phyloP scores from a whole-genome alignment of 2,113 vertebrate species.

The Cyanocitta stelleri region DNA sequence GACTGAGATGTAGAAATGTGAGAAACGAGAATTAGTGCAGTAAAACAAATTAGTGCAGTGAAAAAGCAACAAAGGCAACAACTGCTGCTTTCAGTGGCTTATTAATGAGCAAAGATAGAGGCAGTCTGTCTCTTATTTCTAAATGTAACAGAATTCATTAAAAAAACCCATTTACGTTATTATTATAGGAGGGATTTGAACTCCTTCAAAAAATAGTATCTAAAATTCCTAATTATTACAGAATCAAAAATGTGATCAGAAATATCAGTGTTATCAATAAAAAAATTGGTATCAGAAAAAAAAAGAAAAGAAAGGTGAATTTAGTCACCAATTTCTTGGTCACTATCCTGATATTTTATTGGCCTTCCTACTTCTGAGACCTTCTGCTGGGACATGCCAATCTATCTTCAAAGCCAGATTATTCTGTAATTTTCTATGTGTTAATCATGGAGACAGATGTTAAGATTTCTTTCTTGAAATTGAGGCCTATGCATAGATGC shows the following conservation, averaged over 20 bases:
- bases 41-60: not conserved
- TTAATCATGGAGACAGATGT: not conserved
- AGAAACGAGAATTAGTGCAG: slow-evolving; percentile 8
- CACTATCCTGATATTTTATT: not conserved
- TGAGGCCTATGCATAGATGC: not conserved
- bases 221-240: not conserved
- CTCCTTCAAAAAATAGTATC: not conserved
- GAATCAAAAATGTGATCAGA: not conserved
- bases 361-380: not conserved
- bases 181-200: not conserved
- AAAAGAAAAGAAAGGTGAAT: not conserved
- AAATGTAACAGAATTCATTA: not conserved
- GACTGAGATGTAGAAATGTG: slow-evolving; percentile 71
- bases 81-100: not conserved
- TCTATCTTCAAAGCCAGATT: not conserved
- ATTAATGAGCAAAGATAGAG: not conserved
- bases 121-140: not conserved
- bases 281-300: not conserved
- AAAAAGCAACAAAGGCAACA: not conserved
- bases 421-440: not conserved
- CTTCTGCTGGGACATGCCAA: not conserved
- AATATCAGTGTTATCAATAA: not conserved
- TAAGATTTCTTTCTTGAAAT: not conserved
- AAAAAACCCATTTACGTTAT: not conserved
- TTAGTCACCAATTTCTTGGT: not conserved